Percentiles rank a stretch among this genome's conserved stretches.
These are phyloP conservation scores for Drosophila sucinea DNA, from an alignment of 1,140 invertebrate genomes.

Conservation along the genomic window DNA sequence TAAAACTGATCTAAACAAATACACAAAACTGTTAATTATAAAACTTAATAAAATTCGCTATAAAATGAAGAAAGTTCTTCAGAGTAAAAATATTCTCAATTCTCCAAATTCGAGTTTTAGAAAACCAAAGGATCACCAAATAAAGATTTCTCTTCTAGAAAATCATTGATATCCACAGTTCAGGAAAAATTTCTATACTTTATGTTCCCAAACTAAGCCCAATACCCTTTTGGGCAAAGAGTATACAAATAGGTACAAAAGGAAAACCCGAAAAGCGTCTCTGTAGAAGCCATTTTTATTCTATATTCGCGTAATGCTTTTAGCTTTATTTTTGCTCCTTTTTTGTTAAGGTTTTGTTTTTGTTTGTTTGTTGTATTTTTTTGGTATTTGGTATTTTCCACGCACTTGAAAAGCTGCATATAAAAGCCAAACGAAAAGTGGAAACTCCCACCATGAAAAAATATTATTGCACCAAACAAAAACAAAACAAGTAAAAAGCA, in stretches of 20 bases:
- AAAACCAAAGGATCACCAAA: too few relatives aligned
- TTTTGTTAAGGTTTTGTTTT: conserved; percentile 27
- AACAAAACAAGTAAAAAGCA: conserved; percentile 20
- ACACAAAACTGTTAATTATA: too few relatives aligned
- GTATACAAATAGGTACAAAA: conserved; percentile 2
- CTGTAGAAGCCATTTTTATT: conserved; percentile 48
- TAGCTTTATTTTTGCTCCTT: conserved; percentile 34
- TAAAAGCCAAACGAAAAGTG: conserved; percentile 52
- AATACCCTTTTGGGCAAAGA: not conserved
- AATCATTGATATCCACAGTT: too few relatives aligned
- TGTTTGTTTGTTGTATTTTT: conserved; percentile 32
- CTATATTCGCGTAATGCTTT: conserved; percentile 47
- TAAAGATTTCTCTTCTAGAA: too few relatives aligned
- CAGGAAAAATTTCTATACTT: too few relatives aligned
- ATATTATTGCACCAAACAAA: not conserved
- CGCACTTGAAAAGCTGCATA: conserved; percentile 65
- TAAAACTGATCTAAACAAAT: too few relatives aligned
- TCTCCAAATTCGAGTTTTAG: too few relatives aligned
- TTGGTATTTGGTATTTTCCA: conserved; percentile 20
- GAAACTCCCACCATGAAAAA: conserved; percentile 30
- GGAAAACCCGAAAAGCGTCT: not conserved
- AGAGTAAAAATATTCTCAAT: too few relatives aligned
- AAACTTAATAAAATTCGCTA: too few relatives aligned
- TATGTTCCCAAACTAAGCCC: too few relatives aligned
- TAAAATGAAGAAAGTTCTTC: too few relatives aligned